A percentile compares a stretch with the other conserved stretches of the same genome.
These are phyloP conservation scores for Trichosurus vulpecula DNA, from an alignment of 2,797 vertebrate genomes.

Conservation along the genomic window DNA sequence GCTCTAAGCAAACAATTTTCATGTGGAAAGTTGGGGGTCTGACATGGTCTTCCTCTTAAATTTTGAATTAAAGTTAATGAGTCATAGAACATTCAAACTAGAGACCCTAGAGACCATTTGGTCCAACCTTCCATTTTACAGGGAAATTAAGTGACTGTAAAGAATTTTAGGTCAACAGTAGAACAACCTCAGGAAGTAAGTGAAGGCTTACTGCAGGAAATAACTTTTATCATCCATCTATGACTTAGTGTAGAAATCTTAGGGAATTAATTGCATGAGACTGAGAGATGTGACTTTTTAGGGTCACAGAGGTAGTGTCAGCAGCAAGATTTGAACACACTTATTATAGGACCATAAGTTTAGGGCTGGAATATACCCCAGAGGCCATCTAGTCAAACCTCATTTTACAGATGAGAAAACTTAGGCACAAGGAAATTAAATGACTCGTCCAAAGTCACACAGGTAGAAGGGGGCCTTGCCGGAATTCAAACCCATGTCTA, in stretches of 20 bases:
- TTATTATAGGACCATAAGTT: background rate
- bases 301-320: background rate
- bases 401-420: background rate
- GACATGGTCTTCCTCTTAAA: background rate
- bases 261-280: background rate
- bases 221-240: background rate
- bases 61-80: too few relatives aligned
- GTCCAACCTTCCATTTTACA: too few relatives aligned
- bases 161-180: too few relatives aligned
- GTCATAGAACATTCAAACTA: too few relatives aligned
- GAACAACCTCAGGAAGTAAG: background rate
- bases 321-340: background rate
- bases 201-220: background rate
- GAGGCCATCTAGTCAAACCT: background rate
- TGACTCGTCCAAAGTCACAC: background rate
- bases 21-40: background rate
- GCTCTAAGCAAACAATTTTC: background rate
- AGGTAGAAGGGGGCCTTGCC: background rate
- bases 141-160: too few relatives aligned
- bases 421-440: background rate
- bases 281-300: background rate
- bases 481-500: background rate
- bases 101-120: too few relatives aligned
- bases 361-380: background rate
- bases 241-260: background rate